Conservation (phyloP, 2,797 vertebrate genomes). For the Neomorphus geoffroyi region DNA sequence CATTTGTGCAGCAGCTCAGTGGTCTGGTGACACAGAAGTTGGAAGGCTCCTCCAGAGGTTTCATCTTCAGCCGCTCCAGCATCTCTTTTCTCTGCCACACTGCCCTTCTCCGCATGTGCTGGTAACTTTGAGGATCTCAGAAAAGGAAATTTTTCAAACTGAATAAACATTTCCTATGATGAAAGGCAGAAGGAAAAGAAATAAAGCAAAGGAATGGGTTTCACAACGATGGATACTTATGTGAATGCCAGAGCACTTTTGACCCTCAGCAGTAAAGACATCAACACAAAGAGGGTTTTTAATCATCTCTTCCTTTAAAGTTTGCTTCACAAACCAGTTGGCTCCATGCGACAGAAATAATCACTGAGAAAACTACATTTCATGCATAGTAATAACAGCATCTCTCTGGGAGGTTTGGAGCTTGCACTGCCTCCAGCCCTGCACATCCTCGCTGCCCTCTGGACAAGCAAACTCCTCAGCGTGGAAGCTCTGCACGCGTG, state of each 20-base stretch:
- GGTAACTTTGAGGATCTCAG: neutral
- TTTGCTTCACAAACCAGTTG: neutral
- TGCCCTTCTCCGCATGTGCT: neutral
- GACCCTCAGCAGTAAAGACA: neutral
- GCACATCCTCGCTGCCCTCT: neutral
- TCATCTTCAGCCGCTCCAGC: neutral
- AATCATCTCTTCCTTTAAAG: neutral
- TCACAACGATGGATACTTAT: neutral
- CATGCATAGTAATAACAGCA: neutral
- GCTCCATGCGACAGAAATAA: neutral
- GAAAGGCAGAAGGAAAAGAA: slow-evolving; percentile 19
- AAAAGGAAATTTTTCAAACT: slow-evolving; percentile 44
- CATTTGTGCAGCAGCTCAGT: neutral
- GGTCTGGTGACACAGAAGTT: neutral
- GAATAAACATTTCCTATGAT: slow-evolving; percentile 34
- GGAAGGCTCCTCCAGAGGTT: neutral
- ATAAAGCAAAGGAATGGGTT: neutral
- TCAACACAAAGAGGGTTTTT: neutral
- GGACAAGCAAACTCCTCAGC: neutral
- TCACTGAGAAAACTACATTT: neutral
- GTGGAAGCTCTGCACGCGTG: neutral
- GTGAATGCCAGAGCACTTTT: neutral
- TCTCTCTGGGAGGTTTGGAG: neutral
- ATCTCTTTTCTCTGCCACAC: neutral
- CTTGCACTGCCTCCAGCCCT: neutral